Conservation (phyloP, 2,113 vertebrate species). For the Lophotis ruficrista region DNA sequence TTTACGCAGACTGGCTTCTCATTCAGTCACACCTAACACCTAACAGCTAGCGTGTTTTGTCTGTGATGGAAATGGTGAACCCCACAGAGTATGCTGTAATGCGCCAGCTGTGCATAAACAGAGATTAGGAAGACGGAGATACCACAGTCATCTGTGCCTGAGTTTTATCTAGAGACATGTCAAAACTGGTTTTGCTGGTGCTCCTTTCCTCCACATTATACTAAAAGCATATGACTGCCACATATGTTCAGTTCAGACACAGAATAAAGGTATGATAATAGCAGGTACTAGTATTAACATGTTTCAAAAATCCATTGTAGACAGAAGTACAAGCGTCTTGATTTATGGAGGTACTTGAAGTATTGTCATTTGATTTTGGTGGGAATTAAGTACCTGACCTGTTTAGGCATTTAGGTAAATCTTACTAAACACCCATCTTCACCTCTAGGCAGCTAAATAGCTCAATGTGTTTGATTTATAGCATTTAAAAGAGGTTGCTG, state of each 20-base stretch:
- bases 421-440: constrained; percentile 2
- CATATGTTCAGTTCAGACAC: not conserved
- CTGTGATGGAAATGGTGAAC: not conserved
- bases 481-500: not conserved
- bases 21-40: not conserved
- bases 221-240: not conserved
- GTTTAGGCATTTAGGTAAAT: constrained; percentile 41
- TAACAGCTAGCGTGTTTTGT: not conserved
- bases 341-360: constrained; percentile 26
- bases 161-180: not conserved
- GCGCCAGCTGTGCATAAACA: not conserved
- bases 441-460: constrained; percentile 14
- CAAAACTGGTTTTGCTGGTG: not conserved
- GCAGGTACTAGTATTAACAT: not conserved
- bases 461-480: constrained; percentile 6
- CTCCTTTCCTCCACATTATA: not conserved
- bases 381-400: constrained; percentile 21
- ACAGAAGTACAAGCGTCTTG: not conserved
- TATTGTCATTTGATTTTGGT: not conserved
- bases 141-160: not conserved
- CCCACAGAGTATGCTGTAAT: not conserved
- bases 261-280: not conserved
- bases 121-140: not conserved
- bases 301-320: not conserved
- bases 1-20: not conserved